phyloP scores from a whole-genome alignment of 92 coral and sea anemone genomes.

The Porites lobata region DNA sequence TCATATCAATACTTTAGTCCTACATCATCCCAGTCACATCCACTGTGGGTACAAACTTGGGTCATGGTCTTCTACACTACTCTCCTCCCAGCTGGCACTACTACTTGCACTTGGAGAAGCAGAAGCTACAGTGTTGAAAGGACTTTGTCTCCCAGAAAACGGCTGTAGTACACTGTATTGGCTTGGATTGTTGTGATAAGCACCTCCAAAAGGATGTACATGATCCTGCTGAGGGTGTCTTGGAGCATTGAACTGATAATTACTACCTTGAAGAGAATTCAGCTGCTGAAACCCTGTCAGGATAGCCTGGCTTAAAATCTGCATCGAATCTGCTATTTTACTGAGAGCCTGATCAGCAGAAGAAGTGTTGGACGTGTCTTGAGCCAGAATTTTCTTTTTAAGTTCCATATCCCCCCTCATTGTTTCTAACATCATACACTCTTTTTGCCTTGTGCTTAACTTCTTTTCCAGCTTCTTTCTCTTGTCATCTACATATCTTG shows the following conservation, averaged over 20 bases:
- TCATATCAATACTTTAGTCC: not conserved
- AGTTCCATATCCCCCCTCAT: constrained; percentile 25
- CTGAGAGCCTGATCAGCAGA: too few species aligned
- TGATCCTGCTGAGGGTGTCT: not conserved
- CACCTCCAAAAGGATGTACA: not conserved
- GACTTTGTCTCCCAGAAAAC: not conserved
- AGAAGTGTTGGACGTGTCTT: too few species aligned
- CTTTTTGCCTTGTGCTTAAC: constrained; percentile 27
- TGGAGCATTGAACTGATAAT: not conserved
- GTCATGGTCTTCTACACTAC: not conserved
- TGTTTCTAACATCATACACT: constrained; percentile 27
- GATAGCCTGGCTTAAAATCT: too few species aligned
- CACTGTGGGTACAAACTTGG: not conserved
- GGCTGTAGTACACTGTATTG: not conserved
- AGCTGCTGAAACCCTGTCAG: too few species aligned
- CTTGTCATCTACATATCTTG: constrained; percentile 60
- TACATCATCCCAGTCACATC: not conserved
- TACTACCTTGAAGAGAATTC: not conserved
- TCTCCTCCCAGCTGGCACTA: not conserved
- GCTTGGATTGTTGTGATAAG: not conserved
- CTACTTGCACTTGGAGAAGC: not conserved
- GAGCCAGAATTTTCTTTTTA: constrained; percentile 21
- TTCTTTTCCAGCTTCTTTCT: constrained; percentile 9
- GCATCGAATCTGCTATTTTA: too few species aligned
- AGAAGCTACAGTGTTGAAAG: not conserved